Evolutionary conservation across 1,140 invertebrate genomes (phyloP).

Genomic region (Hypothenemus hampei): DNA sequence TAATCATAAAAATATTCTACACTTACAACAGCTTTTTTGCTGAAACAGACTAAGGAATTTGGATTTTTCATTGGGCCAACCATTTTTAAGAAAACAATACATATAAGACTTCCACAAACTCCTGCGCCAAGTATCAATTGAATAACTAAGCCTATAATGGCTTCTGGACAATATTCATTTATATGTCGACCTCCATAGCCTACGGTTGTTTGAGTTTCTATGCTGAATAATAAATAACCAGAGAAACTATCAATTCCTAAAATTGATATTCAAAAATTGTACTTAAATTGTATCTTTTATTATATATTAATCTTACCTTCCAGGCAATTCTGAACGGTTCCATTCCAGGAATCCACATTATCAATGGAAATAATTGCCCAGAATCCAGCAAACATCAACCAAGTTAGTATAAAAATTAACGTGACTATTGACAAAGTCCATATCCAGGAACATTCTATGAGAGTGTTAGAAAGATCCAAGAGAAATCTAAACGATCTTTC

Average conservation of each 20-base stretch:
- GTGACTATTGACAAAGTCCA: constrained; percentile 52
- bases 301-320: constrained; percentile 2
- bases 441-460: constrained; percentile 58
- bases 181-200: constrained; percentile 70
- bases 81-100: constrained; percentile 58
- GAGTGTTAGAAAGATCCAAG: constrained; percentile 55
- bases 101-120: constrained; percentile 53
- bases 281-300: background rate
- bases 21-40: constrained; percentile 56
- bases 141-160: constrained; percentile 64
- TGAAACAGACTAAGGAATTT: constrained; percentile 53
- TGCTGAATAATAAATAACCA: constrained; percentile 55
- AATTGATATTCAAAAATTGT: background rate
- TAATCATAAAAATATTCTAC: too few species aligned
- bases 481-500: constrained; percentile 18
- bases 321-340: constrained; percentile 28
- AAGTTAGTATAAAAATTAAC: constrained; percentile 33
- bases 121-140: constrained; percentile 55
- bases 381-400: constrained; percentile 36
- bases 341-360: constrained; percentile 32
- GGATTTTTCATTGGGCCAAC: constrained; percentile 50
- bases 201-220: constrained; percentile 60
- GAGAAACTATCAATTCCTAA: constrained; percentile 37
- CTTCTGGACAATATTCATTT: constrained; percentile 79
- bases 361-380: constrained; percentile 37